Conservation (phyloP, 1,140 invertebrate genomes). For the Papilio dardanus region DNA sequence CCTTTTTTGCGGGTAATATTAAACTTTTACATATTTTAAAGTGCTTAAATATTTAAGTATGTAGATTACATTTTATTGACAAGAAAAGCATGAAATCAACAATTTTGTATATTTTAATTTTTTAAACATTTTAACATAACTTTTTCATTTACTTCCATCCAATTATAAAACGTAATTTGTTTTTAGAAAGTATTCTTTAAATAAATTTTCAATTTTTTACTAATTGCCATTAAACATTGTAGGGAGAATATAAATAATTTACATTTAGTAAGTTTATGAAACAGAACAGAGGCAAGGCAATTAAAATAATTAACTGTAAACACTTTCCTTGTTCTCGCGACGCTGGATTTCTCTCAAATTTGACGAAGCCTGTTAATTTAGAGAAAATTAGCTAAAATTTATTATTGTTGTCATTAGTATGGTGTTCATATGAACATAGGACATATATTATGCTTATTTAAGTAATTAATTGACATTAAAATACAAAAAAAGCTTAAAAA, state of each 20-base stretch:
- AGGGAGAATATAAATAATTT: neutral
- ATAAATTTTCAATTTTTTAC: neutral
- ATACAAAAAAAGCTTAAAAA: too few relatives aligned
- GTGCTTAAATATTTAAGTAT: too few relatives aligned
- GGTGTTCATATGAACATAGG: neutral
- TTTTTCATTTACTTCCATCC: neutral
- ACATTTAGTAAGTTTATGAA: slow-evolving; percentile 3
- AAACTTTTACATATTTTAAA: too few relatives aligned
- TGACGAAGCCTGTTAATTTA: slow-evolving; percentile 10
- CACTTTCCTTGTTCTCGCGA: neutral
- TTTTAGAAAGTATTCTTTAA: neutral
- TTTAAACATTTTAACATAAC: neutral
- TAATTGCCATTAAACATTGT: slow-evolving; percentile 5
- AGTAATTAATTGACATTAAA: too few relatives aligned
- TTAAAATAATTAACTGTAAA: slow-evolving; percentile 23
- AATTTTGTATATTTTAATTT: neutral
- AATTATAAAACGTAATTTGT: neutral
- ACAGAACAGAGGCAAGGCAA: slow-evolving; percentile 1
- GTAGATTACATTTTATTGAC: too few relatives aligned
- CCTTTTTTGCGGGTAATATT: neutral
- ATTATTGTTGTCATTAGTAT: neutral
- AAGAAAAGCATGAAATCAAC: too few relatives aligned
- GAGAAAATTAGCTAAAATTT: slow-evolving; percentile 12
- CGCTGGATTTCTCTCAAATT: neutral
- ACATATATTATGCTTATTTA: too few relatives aligned